Base-by-base conservation (phyloP, 1,140 invertebrate genomes). In the Euura saliciscinereae region DNA sequence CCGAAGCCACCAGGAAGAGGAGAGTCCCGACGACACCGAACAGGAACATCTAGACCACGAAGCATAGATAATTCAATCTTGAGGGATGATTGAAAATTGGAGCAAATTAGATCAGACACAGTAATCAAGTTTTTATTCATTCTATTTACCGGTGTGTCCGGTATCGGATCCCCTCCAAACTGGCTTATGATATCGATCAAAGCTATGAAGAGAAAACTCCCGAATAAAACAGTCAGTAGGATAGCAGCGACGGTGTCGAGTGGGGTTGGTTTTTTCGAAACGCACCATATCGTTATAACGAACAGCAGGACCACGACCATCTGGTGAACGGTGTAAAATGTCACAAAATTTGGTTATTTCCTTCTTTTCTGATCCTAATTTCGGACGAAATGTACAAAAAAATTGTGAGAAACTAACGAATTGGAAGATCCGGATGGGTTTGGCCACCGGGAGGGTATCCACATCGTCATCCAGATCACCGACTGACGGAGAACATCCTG, bases 371-470 rank as follows among this genome's bases (percentile, higher is more conserved):
- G 28, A 28, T 28, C 28, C 0, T 28, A 28, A 28, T 28, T 28
- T 1, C 28, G 28, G 28, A 28, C 1, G 28, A 28, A 28, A 28
- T 28, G 28, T 28, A 28, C 28, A 28, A 3, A 11, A 59, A 8
- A 59, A 59, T 3, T 59, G 13, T 46, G 44, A 65, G 10, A 69
- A 71, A 78, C 78, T 83, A 71, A 84, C 82, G 70, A 84, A 82
- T 76, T 83, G 80, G 69, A 80, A 78, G 68, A 83, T 68, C 64
- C 82, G 72, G 66, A 84, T 83, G 2, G 81, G 80, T 72, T 82
- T 82, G 7, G 73, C 64, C 64, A 78, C 65, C 4, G 79, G 76
- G 3, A 79, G 44, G 10, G 43, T 75, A 42, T 59, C 70, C 3
- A 45, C 43, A 8, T 75, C 70, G n/a, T 76, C 68, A 44, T 59